Conservation (phyloP, 2,797 vertebrate species). For the Chrosomus eos region DNA sequence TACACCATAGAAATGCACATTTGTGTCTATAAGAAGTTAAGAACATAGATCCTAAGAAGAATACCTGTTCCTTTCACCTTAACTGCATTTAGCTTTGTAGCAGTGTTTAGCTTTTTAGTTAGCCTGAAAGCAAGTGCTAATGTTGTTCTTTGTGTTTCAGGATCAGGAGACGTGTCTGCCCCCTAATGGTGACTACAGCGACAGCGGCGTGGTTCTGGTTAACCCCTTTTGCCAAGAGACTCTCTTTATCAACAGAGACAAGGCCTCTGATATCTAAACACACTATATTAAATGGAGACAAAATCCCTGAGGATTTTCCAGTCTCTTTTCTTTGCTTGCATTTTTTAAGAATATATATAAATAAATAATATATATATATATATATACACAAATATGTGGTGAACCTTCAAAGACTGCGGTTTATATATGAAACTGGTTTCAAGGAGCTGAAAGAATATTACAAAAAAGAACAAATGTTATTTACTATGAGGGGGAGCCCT, state of each 20-base stretch:
- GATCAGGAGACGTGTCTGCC: slow-evolving; percentile 90
- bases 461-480: slow-evolving; percentile 76
- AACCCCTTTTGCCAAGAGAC: slow-evolving; percentile 99
- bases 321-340: slow-evolving; percentile 51
- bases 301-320: slow-evolving; percentile 79
- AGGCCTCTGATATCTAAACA: slow-evolving; percentile 89
- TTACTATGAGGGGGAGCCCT: slow-evolving; percentile 76
- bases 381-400: slow-evolving; percentile 75
- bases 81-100: background rate
- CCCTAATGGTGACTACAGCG: slow-evolving; percentile 92
- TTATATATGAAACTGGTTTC: slow-evolving; percentile 82
- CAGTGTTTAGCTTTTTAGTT: slow-evolving; percentile 7
- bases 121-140: background rate
- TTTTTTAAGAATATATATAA: slow-evolving; percentile 76
- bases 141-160: slow-evolving; percentile 68
- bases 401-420: slow-evolving; percentile 89
- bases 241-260: slow-evolving; percentile 90
- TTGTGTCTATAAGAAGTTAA: background rate
- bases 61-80: background rate
- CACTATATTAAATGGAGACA: slow-evolving; percentile 67
- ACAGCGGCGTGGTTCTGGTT: slow-evolving; percentile 94
- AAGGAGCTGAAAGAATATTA: slow-evolving; percentile 87
- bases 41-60: background rate
- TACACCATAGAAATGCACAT: slow-evolving; percentile 6
- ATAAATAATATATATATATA: slow-evolving; percentile 70